Base-by-base conservation (phyloP, 35 echinoderm and acorn worm species). In the Ptychodera flava region DNA sequence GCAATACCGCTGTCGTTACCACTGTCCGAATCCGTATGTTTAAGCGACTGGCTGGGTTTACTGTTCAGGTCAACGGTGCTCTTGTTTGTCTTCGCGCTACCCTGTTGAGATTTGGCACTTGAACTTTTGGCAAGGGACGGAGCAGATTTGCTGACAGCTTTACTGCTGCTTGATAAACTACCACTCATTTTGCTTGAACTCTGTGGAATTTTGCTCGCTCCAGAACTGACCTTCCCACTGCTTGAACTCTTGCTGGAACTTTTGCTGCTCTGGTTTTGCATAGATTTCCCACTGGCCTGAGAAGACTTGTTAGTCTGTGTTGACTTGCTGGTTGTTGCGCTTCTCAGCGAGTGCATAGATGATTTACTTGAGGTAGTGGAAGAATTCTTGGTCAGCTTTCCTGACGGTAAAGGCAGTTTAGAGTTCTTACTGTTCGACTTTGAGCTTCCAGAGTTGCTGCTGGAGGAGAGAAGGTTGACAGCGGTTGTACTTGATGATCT, bases 1-100 rank as follows among this genome's bases (percentile, higher is more conserved):
- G 93, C 96, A 28, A 99, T 99, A 1, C 96, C 96, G 32, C 96
- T 99, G 83, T 99, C 96, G 80, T 99, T 99, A 37, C 96, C 93
- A 37, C 96, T 93, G 79, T 99, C 96, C 0, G 96, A 99, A 28
- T 64, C 45, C 22, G 45, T 64, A 64, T 64, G 45, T 64, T 22
- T 64, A 22, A 64, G 6, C 6, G 45, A 12, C 45, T 64, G 6
- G 6, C 6, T 22, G n/a, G n/a, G n/a, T n/a, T n/a, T n/a, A 64
- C 45, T 64, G 22, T 22, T 64, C 45, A 12, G 45, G 6, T 64
- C 45, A 22, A 22, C 22, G 22, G 6, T 64, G 22, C 6, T 64
- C 22, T 64, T 64, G 22, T 12, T 64, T 64, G 45, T 64, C 45
- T 64, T 64, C 22, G 45, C 6, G 45, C 22, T 64, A 64, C 6